Percentiles rank a stretch among this genome's conserved stretches.
Evolutionary conservation across 2,888 invertebrate species (phyloP).

Genomic region (Atrina japonica): DNA sequence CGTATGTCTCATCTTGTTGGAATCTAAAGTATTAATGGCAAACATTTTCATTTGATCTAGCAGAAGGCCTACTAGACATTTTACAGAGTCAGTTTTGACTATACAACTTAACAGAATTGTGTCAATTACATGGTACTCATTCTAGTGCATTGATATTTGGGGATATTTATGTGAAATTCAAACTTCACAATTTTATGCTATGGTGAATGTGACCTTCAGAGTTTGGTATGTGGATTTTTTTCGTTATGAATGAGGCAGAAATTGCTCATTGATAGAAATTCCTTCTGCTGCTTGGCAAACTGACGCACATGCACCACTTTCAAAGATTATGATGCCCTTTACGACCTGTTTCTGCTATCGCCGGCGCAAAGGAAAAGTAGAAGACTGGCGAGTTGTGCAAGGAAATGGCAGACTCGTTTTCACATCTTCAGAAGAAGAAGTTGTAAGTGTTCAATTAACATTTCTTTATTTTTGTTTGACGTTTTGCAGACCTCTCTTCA

Average conservation of each 20-base stretch:
- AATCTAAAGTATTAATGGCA: no score
- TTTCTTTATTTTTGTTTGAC: neutral
- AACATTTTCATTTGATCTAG: no score
- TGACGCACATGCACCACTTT: no score
- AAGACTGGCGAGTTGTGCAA: slow-evolving; percentile 29
- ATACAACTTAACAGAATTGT: neutral
- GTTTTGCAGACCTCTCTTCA: no score
- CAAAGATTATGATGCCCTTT: slow-evolving; percentile 16
- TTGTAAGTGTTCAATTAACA: slow-evolving; percentile 34
- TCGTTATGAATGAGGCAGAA: neutral
- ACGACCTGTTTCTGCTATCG: slow-evolving; percentile 24
- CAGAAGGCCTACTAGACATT: no score
- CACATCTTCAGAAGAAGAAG: slow-evolving; percentile 26
- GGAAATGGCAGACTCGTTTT: slow-evolving; percentile 32
- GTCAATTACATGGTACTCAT: slow-evolving; percentile 1
- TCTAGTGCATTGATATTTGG: neutral
- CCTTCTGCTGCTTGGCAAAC: no score
- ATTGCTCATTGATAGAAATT: no score
- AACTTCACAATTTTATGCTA: no score
- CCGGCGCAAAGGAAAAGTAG: slow-evolving; percentile 19
- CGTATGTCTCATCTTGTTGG: no score
- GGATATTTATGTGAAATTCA: no score
- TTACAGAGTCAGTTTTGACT: no score
- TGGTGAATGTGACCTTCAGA: slow-evolving; percentile 16
- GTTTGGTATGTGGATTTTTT: neutral